Conservation (phyloP, 92 coral and sea anemone species). For the Muricea muricata region DNA sequence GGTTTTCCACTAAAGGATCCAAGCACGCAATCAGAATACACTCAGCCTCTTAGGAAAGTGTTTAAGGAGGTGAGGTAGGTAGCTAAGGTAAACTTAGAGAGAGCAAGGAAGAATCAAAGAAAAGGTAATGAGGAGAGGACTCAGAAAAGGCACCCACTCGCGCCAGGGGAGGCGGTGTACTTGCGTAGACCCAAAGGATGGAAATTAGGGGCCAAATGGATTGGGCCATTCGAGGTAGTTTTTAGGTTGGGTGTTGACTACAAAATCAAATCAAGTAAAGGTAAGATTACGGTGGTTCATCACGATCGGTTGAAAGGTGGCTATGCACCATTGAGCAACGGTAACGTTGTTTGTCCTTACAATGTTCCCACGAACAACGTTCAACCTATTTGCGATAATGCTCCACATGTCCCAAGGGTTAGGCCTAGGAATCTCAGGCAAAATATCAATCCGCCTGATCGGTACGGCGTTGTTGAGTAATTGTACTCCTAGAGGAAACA, state of each 20-base stretch:
- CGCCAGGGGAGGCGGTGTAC: constrained; percentile 44
- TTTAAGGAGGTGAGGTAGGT: constrained; percentile 1
- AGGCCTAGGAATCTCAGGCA: constrained; percentile 56
- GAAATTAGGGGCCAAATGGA: constrained; percentile 66
- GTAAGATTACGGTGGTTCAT: too few relatives aligned
- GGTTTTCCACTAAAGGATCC: constrained; percentile 5
- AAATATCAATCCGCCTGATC: constrained; percentile 49
- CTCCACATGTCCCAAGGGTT: constrained; percentile 38
- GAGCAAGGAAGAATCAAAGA: not conserved
- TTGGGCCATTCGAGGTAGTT: constrained; percentile 53
- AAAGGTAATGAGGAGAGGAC: not conserved
- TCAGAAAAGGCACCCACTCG: constrained; percentile 30
- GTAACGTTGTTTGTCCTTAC: constrained; percentile 59
- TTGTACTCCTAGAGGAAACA: too few relatives aligned
- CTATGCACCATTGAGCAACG: constrained; percentile 16
- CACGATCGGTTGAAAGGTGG: too few relatives aligned
- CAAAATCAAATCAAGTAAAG: constrained; percentile 36
- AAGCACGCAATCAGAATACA: too few relatives aligned
- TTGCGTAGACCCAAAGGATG: constrained; percentile 55
- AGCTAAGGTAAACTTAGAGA: not conserved
- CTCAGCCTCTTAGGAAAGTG: not conserved
- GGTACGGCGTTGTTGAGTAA: too few relatives aligned
- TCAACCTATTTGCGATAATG: constrained; percentile 35
- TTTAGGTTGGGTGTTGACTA: constrained; percentile 53
- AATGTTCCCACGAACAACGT: constrained; percentile 26